Evolutionary conservation across 2,888 invertebrate species (phyloP).

Genomic region (Nomada ruficornis): DNA sequence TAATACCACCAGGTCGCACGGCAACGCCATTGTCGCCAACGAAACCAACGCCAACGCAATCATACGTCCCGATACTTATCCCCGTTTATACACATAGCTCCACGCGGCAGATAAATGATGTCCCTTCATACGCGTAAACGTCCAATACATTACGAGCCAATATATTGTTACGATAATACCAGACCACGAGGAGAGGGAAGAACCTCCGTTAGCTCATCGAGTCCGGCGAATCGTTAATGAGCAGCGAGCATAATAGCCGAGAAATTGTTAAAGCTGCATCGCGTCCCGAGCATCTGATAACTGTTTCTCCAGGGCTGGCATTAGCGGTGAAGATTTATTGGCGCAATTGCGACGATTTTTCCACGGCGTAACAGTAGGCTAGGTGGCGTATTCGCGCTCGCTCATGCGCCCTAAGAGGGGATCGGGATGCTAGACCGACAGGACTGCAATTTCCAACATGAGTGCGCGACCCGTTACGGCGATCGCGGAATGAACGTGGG

Average conservation of each 20-base stretch:
- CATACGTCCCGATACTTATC: not conserved
- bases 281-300: conserved; percentile 63
- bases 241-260: conserved; percentile 60
- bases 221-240: conserved; percentile 66
- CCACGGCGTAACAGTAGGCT: conserved; percentile 36
- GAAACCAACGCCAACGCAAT: not conserved
- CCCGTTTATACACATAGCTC: not conserved
- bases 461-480: conserved; percentile 40
- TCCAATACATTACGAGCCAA: conserved; percentile 3
- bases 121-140: conserved; percentile 23
- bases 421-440: conserved; percentile 50
- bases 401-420: conserved; percentile 1
- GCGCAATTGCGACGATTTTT: conserved; percentile 59
- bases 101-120: conserved; percentile 14
- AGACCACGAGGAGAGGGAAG: not conserved
- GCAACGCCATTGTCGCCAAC: not conserved
- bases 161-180: conserved; percentile 54
- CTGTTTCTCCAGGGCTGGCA: conserved; percentile 63
- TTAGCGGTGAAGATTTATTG: conserved; percentile 66
- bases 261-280: conserved; percentile 67
- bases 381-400: not conserved
- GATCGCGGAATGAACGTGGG: conserved; percentile 34
- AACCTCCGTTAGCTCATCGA: conserved; percentile 49
- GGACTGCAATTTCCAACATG: conserved; percentile 62
- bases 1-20: not conserved